phyloP scores from a whole-genome alignment of 2,797 vertebrate genomes.

The Hypotaenidia okinawae region DNA sequence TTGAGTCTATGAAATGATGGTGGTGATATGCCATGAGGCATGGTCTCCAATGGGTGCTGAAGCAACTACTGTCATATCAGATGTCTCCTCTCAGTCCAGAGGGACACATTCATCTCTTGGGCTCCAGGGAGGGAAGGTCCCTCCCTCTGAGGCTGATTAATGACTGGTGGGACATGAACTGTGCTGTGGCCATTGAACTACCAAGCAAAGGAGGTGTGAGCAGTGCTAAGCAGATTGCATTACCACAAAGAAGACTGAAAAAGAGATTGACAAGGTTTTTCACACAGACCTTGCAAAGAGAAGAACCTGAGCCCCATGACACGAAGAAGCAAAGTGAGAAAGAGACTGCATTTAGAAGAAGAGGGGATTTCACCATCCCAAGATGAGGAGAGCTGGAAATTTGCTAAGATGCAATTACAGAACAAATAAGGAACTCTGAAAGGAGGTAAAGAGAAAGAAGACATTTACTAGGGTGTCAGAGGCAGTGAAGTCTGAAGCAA shows the following conservation, averaged over 20 bases:
- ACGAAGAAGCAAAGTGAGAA: neutral
- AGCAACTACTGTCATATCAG: neutral
- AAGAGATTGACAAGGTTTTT: neutral
- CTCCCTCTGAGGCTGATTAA: neutral
- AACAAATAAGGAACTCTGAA: neutral
- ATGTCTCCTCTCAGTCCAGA: neutral
- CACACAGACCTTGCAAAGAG: neutral
- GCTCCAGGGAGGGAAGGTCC: neutral
- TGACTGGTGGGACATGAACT: neutral
- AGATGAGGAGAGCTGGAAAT: neutral
- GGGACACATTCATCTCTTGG: neutral
- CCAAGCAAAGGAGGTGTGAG: neutral
- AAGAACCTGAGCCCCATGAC: neutral
- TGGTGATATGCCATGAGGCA: neutral
- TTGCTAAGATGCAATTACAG: neutral
- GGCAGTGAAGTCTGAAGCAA: neutral
- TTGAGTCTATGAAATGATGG: neutral
- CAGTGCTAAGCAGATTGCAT: neutral
- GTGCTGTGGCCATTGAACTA: neutral
- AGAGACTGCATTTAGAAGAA: neutral
- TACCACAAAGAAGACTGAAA: neutral
- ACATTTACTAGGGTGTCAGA: neutral
- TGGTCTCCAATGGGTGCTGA: neutral
- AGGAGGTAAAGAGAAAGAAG: neutral
- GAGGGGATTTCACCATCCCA: neutral